These are phyloP conservation scores for Pollenia amentaria DNA, from an alignment of 2,888 invertebrate genomes.

Conservation along the genomic window DNA sequence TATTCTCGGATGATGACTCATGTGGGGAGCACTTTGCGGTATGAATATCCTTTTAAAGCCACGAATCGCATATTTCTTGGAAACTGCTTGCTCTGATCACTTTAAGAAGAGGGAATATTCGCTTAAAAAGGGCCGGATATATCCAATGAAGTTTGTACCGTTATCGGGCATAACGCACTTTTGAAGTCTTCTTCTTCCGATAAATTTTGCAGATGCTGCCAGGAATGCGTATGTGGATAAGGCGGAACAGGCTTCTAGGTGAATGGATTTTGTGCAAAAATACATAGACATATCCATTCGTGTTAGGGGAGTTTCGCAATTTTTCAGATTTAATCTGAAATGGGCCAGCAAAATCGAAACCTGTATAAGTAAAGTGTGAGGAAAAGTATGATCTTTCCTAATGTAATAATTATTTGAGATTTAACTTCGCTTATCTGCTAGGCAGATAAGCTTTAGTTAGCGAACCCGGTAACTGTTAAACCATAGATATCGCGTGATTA, in stretches of 20 bases:
- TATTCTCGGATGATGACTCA: background rate
- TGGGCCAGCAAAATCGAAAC: too few species aligned
- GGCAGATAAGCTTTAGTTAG: too few species aligned
- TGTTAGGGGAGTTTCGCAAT: background rate
- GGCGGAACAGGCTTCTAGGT: background rate
- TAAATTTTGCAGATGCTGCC: background rate
- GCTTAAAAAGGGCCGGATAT: background rate
- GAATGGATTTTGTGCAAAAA: background rate
- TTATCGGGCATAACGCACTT: background rate
- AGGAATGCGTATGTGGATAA: too few species aligned
- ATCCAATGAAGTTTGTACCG: background rate
- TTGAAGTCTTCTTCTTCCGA: background rate
- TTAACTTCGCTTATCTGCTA: too few species aligned
- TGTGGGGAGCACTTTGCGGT: background rate
- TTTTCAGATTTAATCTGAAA: background rate
- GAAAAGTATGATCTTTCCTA: too few species aligned
- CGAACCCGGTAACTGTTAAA: too few species aligned
- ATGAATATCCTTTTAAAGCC: background rate
- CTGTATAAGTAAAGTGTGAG: too few species aligned
- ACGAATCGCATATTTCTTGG: background rate
- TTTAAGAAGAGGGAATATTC: background rate
- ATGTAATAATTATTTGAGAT: constrained; percentile 61
- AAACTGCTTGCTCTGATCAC: background rate
- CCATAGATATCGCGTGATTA: too few species aligned
- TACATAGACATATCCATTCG: background rate